Percentiles rank a stretch among this genome's conserved stretches.
Conservation (phyloP, 2,797 vertebrate species). For the Martes flavigula region DNA sequence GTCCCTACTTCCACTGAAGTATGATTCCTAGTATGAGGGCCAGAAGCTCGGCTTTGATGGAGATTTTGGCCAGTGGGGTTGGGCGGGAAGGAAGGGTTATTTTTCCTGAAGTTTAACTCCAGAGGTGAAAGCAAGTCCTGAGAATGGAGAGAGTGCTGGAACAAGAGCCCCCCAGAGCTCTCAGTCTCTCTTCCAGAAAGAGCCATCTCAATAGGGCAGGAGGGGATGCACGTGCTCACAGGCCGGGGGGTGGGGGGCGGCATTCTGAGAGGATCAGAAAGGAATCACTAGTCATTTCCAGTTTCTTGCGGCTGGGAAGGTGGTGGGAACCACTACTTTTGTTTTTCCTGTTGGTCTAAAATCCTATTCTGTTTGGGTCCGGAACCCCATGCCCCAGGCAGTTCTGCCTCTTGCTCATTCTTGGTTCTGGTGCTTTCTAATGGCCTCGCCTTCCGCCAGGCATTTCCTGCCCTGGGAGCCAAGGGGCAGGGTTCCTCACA, state of each 20-base stretch:
- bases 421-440: not conserved
- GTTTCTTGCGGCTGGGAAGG: not conserved
- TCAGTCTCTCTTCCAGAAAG: not conserved
- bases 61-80: not conserved
- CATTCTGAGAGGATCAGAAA: not conserved
- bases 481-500: not conserved
- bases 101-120: not conserved
- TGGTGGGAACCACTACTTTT: constrained; percentile 81
- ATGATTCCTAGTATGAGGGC: not conserved
- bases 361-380: constrained; percentile 71
- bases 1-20: not conserved
- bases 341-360: constrained; percentile 83
- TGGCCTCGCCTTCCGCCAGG: not conserved
- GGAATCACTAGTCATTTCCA: not conserved
- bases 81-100: not conserved
- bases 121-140: not conserved
- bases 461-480: constrained; percentile 41
- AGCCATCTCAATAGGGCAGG: not conserved
- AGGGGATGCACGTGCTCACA: not conserved
- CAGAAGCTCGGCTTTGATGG: not conserved
- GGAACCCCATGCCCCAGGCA: constrained; percentile 12
- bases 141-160: not conserved
- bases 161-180: not conserved
- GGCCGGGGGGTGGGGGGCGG: not conserved
- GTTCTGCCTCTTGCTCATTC: not conserved